phyloP scores from a whole-genome alignment of 2,113 vertebrate species.

The Melanerpes formicivorus region DNA sequence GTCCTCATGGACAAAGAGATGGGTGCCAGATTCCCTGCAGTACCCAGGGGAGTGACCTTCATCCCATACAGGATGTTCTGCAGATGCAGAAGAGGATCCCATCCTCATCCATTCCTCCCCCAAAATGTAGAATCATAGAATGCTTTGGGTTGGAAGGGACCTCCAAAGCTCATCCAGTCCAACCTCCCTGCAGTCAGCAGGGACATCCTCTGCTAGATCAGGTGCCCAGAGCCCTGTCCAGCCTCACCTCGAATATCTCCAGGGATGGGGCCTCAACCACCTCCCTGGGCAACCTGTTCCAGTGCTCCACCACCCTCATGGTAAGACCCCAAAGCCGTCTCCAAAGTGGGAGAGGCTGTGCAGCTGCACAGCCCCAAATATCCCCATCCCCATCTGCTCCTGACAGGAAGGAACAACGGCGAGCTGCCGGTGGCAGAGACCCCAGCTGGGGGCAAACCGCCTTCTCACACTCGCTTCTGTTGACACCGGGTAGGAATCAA shows the following conservation, averaged over 20 bases:
- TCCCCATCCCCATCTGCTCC: not conserved
- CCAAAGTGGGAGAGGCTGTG: not conserved
- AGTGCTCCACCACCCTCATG: no score
- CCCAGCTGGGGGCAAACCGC: not conserved
- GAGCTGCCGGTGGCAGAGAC: not conserved
- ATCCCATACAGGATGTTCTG: rapidly evolving
- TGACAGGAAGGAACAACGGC: not conserved
- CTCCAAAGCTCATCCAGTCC: no score
- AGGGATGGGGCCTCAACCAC: no score
- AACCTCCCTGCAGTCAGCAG: no score
- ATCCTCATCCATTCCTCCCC: not conserved
- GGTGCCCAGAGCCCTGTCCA: no score
- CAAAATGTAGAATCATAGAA: no score
- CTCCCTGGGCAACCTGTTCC: no score
- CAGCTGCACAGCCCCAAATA: not conserved
- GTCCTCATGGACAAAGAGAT: not conserved
- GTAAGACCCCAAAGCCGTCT: not conserved
- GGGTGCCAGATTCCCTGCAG: rapidly evolving
- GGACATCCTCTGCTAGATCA: no score
- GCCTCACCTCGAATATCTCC: no score
- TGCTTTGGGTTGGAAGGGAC: no score
- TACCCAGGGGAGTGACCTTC: not conserved
- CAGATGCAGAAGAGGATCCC: no score
- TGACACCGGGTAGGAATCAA: not conserved
- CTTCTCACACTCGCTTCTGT: not conserved